A percentile compares a stretch with the other conserved stretches of the same genome.
phyloP scores from a whole-genome alignment of 2,888 invertebrate genomes.

The Candidula unifasciata region DNA sequence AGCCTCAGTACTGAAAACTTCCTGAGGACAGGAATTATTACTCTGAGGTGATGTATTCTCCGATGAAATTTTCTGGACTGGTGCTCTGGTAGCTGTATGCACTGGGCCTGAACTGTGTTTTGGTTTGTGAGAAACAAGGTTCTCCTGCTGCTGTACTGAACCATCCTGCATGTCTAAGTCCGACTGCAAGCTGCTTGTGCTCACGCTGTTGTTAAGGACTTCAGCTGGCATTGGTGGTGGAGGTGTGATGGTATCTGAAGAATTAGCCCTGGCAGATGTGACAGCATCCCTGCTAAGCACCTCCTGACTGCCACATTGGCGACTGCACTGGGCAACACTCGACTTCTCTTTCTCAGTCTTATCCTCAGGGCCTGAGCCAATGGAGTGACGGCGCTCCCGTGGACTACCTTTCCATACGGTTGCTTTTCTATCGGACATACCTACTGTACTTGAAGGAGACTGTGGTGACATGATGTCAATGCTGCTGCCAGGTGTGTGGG shows the following conservation, averaged over 20 bases:
- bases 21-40: neutral
- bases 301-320: slow-evolving; percentile 65
- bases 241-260: neutral
- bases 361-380: slow-evolving; percentile 71
- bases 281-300: slow-evolving; percentile 48
- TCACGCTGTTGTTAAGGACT: slow-evolving; percentile 14
- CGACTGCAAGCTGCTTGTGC: slow-evolving; percentile 22
- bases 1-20: neutral
- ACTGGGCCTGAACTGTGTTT: neutral
- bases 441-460: slow-evolving; percentile 17
- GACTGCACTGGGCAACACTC: slow-evolving; percentile 46
- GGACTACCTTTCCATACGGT: slow-evolving; percentile 71
- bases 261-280: slow-evolving; percentile 39
- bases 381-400: slow-evolving; percentile 71
- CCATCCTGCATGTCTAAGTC: neutral
- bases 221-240: neutral
- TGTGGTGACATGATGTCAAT: slow-evolving; percentile 23
- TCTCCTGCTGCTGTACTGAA: no score
- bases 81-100: neutral
- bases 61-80: slow-evolving; percentile 27
- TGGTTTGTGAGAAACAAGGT: neutral
- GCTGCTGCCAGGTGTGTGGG: slow-evolving; percentile 41
- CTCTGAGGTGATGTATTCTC: neutral
- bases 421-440: slow-evolving; percentile 56
- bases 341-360: slow-evolving; percentile 55